Evolutionary conservation across 2,888 invertebrate species (phyloP), one percentile per base, ranked within the genome.

Genomic region (Eupithecia inturbata): DNA sequence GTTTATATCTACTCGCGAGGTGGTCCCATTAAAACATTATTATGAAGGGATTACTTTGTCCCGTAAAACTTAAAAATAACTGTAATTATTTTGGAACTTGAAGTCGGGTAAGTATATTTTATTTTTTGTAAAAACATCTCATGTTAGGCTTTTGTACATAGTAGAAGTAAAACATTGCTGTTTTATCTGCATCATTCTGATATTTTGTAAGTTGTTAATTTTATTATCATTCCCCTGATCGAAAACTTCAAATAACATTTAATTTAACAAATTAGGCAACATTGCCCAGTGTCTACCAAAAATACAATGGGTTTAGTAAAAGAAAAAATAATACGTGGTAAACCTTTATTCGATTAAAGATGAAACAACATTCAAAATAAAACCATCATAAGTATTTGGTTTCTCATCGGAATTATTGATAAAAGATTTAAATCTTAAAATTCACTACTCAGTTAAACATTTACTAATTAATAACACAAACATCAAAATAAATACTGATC

Each of bases 401-500:
- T 84, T 87, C 81, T 82, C 84, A 82, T 82, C 87, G 84, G 87
- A 87, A 87, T 67, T 74, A 71, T 72, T 71, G 88, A 84, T 89
- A 91, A 89, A 89, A 89, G 86, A 88, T 87, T 82, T 85, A 53
- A 53, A 53, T 57, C 26, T 57, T 57, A 85, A 88, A 89, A 89
- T 86, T 80, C 82, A 80, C 93, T 90, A 91, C 89, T 83, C 84
- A 86, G 64, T 82, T 85, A 91, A 90, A 91, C 89, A 88, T 87
- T 90, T 82, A 87, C 84, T 85, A 80, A 79, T 83, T 81, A 88
- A 85, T 79, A 85, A 91, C 90, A 76, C 68, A 76, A 73, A 76
- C 89, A 90, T 88, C 88, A 82, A 89, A 88, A 89, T 78, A 89
- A 93, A 92, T 90, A 92, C 91, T 92, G 91, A 86, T 90, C 82